Evolutionary conservation across 2,113 vertebrate species (phyloP).

Genomic region (Platycercus adscitus): DNA sequence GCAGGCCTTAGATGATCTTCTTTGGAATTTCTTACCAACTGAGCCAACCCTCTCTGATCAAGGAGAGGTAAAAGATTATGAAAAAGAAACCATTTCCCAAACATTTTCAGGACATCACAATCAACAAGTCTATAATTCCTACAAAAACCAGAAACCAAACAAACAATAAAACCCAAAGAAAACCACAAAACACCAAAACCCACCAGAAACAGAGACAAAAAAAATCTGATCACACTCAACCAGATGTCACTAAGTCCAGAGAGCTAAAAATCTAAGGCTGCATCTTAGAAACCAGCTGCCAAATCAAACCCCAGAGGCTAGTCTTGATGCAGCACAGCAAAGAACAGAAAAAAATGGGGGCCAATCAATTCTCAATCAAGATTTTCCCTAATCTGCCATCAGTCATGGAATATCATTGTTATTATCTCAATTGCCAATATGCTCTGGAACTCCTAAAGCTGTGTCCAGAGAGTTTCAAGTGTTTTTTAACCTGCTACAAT

Average conservation of each 20-base stretch:
- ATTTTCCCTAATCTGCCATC: slow-evolving; percentile 15
- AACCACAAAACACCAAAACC: background rate
- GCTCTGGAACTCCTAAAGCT: background rate
- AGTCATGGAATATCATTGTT: background rate
- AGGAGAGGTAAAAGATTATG: background rate
- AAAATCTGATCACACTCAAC: background rate
- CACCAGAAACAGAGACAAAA: background rate
- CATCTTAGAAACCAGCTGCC: slow-evolving; percentile 36
- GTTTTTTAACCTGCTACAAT: slow-evolving; percentile 14
- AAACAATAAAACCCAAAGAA: background rate
- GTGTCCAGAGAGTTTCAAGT: background rate
- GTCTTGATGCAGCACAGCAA: background rate
- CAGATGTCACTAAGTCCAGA: background rate
- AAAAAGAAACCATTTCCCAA: background rate
- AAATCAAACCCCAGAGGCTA: background rate
- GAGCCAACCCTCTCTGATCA: background rate
- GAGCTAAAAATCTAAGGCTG: background rate
- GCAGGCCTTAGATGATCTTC: background rate
- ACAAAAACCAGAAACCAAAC: background rate
- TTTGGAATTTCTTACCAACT: background rate
- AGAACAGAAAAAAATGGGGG: background rate
- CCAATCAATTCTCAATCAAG: background rate
- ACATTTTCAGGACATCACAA: background rate
- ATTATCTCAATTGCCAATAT: slow-evolving; percentile 22
- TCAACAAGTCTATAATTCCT: background rate